Percentiles rank a stretch among this genome's conserved stretches.
Evolutionary conservation across 2,113 vertebrate species (phyloP).

Genomic region (Eulacestoma nigropectus): DNA sequence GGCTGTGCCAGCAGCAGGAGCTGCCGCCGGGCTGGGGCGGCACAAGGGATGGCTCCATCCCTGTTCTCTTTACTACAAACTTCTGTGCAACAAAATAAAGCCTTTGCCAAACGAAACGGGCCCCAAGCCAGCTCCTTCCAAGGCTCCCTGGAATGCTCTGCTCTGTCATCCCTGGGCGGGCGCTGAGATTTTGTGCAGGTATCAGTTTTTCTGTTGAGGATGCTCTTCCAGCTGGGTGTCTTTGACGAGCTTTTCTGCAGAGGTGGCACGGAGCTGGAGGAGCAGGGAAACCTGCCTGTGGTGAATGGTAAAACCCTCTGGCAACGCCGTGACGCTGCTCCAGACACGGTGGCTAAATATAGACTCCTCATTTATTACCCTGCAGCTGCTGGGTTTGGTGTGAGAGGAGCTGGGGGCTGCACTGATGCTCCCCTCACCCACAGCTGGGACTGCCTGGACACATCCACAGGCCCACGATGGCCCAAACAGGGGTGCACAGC

Average conservation of each 20-base stretch:
- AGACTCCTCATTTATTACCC: constrained; percentile 60
- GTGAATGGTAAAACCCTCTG: constrained; percentile 49
- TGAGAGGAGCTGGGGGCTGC: neutral
- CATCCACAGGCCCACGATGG: neutral
- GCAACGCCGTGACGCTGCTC: constrained; percentile 20
- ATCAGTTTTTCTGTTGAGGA: neutral
- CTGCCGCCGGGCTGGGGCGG: neutral
- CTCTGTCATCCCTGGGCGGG: neutral
- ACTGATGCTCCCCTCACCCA: neutral
- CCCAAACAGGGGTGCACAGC: neutral
- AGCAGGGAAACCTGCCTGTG: constrained; percentile 30
- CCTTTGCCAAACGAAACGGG: neutral
- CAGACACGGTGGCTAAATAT: constrained; percentile 60
- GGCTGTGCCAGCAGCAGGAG: neutral
- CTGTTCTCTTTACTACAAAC: constrained; percentile 3
- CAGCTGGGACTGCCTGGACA: neutral
- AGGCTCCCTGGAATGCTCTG: neutral
- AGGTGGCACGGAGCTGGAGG: constrained; percentile 21
- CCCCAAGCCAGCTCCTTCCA: neutral
- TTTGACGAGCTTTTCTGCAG: constrained; percentile 22
- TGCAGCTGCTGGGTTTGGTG: constrained; percentile 23
- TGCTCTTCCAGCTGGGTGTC: constrained; percentile 6
- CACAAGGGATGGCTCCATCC: neutral
- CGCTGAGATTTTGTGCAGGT: neutral
- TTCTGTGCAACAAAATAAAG: constrained; percentile 19